Percentiles rank a stretch among this genome's conserved stretches.
Evolutionary conservation across 1,140 invertebrate genomes (phyloP).

Genomic region (Bombus vancouverensis): DNA sequence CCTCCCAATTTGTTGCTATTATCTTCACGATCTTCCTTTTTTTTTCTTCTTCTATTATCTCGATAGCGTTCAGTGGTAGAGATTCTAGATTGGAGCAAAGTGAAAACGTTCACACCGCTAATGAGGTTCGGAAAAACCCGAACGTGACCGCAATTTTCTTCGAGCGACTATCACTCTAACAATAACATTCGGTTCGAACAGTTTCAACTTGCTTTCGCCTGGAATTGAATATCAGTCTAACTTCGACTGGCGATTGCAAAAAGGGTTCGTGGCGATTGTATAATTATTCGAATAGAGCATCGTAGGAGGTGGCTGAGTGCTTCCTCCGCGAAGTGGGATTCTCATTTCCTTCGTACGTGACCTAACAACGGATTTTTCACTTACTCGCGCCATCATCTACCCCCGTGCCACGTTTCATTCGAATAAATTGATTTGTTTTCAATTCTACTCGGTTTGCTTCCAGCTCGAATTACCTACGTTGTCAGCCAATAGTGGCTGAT

Average conservation of each 20-base stretch:
- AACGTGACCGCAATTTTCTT: constrained; percentile 7
- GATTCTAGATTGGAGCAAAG: neutral
- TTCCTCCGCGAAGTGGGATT: constrained; percentile 56
- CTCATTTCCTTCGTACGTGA: constrained; percentile 64
- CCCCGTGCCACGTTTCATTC: constrained; percentile 42
- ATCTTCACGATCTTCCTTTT: neutral
- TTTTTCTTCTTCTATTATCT: neutral
- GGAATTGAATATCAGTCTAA: constrained; percentile 54
- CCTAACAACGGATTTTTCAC: constrained; percentile 57
- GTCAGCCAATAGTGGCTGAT: neutral
- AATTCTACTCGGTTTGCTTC: constrained; percentile 28
- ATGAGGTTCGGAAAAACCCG: constrained; percentile 9
- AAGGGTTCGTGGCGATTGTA: constrained; percentile 49
- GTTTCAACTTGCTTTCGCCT: neutral
- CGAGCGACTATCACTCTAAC: neutral
- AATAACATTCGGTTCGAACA: constrained; percentile 11
- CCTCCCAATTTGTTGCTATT: no score
- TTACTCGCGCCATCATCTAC: constrained; percentile 2
- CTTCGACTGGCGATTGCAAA: constrained; percentile 24
- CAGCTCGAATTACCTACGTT: constrained; percentile 24
- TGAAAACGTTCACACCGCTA: neutral
- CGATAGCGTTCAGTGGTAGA: no score
- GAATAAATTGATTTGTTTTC: constrained; percentile 63
- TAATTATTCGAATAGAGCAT: constrained; percentile 60
- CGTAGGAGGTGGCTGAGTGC: constrained; percentile 16